Conservation (phyloP, 30 jellyfish, hydroid and myxozoan genomes). For the Nemopilema nomurai region DNA sequence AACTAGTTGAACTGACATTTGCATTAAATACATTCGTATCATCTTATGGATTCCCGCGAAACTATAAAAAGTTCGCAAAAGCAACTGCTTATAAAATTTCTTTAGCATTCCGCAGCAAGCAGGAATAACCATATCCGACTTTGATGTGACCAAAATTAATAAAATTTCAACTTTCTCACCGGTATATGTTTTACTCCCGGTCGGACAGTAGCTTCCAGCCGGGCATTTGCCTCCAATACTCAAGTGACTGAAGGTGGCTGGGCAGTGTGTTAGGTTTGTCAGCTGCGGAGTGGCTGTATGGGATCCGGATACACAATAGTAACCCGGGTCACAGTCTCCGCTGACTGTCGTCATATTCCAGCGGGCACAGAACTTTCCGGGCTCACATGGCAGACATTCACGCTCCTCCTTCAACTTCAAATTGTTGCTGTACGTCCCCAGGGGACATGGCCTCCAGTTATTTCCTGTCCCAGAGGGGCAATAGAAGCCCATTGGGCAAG, state of each 20-base stretch:
- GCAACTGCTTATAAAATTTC: too few species aligned
- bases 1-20: too few species aligned
- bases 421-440: conserved; percentile 85
- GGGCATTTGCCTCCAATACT: conserved; percentile 97
- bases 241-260: conserved; percentile 75
- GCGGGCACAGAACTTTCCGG: conserved; percentile 73
- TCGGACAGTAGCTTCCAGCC: conserved; percentile 79
- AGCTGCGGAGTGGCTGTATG: conserved; percentile 86
- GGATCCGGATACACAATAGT: conserved; percentile 88
- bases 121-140: too few species aligned
- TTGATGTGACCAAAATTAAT: too few species aligned
- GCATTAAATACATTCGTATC: too few species aligned
- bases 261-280: conserved; percentile 92
- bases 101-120: too few species aligned
- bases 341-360: conserved; percentile 63
- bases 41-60: too few species aligned
- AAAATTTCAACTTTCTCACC: conserved; percentile 69
- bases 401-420: conserved; percentile 62
- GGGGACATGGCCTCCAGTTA: conserved; percentile 82
- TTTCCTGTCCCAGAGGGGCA: conserved; percentile 94
- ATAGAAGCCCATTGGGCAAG: conserved; percentile 87
- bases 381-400: conserved; percentile 86
- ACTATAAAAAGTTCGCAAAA: too few species aligned
- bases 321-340: conserved; percentile 83
- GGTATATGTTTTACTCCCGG: conserved; percentile 72